A percentile compares a stretch with the other conserved stretches of the same genome.
Evolutionary conservation across 2,113 vertebrate species (phyloP).

Genomic region (Hyla sarda): DNA sequence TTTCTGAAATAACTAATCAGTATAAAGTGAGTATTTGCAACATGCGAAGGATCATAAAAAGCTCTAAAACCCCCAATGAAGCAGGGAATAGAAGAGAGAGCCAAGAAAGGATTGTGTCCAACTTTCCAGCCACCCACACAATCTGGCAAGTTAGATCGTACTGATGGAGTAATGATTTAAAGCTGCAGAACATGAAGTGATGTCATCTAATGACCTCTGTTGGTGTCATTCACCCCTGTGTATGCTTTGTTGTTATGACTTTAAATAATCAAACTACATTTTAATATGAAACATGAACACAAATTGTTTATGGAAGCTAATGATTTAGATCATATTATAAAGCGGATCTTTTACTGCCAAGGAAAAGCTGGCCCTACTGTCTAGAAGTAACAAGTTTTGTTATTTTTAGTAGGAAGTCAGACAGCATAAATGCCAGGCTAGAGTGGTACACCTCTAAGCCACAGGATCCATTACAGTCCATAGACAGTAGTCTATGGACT

Average conservation of each 20-base stretch:
- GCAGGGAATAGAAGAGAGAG: not conserved
- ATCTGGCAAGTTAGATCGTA: not conserved
- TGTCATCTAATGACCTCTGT: not conserved
- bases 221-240: not conserved
- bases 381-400: not conserved
- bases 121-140: constrained; percentile 31
- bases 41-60: not conserved
- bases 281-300: not conserved
- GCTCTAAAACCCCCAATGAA: not conserved
- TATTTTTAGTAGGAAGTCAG: not conserved
- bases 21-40: not conserved
- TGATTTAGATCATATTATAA: not conserved
- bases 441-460: too few relatives aligned
- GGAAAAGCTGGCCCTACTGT: not conserved
- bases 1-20: not conserved
- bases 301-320: not conserved
- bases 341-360: not conserved
- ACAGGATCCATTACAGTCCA: too few relatives aligned
- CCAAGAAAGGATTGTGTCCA: not conserved
- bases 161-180: constrained; percentile 1
- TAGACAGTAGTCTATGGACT: too few relatives aligned
- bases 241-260: not conserved
- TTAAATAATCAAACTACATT: not conserved
- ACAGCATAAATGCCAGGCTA: too few relatives aligned
- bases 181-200: not conserved